Conservation (phyloP, 2,888 invertebrate species). For the Adela reaumurella region DNA sequence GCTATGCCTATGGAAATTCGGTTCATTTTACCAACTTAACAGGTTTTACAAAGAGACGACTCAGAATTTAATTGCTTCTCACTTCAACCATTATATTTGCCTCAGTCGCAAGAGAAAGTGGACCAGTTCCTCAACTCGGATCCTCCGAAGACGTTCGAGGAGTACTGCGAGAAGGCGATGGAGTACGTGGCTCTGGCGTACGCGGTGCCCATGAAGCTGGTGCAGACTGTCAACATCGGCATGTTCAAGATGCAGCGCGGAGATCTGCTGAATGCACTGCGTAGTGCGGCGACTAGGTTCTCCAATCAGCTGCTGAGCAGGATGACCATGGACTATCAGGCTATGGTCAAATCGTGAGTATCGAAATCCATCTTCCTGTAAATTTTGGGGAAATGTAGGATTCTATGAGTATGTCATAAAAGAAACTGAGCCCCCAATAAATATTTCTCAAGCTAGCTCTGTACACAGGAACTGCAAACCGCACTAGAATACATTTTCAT, state of each 20-base stretch:
- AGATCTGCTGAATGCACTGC: slow-evolving; percentile 70
- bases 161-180: slow-evolving; percentile 58
- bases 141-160: slow-evolving; percentile 60
- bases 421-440: too few species aligned
- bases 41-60: slow-evolving; percentile 6
- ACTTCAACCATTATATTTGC: slow-evolving; percentile 1
- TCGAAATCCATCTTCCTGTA: too few species aligned
- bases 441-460: too few species aligned
- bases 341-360: slow-evolving; percentile 69
- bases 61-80: slow-evolving; percentile 4
- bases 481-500: too few species aligned
- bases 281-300: slow-evolving; percentile 63
- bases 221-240: slow-evolving; percentile 71
- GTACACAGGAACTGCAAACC: too few species aligned
- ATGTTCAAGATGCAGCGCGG: slow-evolving; percentile 82
- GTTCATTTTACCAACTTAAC: too few species aligned
- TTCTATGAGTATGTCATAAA: too few species aligned
- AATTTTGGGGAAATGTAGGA: too few species aligned
- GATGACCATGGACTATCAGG: slow-evolving; percentile 79
- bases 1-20: too few species aligned
- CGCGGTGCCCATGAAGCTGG: slow-evolving; percentile 56
- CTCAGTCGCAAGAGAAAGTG: slow-evolving; percentile 60
- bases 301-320: slow-evolving; percentile 66
- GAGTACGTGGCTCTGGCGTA: slow-evolving; percentile 61
- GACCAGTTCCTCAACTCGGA: slow-evolving; percentile 64